Conservation (phyloP, 2,888 invertebrate genomes). For the Stictocephala bisonia region DNA sequence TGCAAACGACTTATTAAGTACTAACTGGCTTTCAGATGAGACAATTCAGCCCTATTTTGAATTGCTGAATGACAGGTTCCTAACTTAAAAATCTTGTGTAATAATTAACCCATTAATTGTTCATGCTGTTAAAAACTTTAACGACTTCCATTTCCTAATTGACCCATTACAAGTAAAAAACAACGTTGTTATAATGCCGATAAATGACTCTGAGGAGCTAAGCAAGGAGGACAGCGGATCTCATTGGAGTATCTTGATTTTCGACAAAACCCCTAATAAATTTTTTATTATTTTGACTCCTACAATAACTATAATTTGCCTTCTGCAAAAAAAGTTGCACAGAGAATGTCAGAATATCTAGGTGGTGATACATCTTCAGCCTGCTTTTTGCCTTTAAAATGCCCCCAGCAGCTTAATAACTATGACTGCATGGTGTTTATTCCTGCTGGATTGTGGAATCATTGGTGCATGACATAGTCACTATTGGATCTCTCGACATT, state of each 20-base stretch:
- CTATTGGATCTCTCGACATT: too few relatives aligned
- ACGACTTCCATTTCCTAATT: neutral
- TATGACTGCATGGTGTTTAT: too few relatives aligned
- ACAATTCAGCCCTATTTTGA: neutral
- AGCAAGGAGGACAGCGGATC: neutral
- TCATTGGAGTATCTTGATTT: constrained; percentile 10
- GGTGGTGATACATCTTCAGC: neutral
- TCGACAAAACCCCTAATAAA: neutral
- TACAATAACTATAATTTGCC: neutral
- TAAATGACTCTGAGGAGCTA: constrained; percentile 1
- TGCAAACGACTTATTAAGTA: neutral
- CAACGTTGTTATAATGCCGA: neutral
- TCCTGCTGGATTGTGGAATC: too few relatives aligned
- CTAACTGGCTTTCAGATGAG: neutral
- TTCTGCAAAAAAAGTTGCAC: neutral
- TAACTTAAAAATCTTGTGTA: neutral
- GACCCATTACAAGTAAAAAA: neutral
- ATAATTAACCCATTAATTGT: neutral
- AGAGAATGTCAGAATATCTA: neutral
- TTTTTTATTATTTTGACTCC: constrained; percentile 1
- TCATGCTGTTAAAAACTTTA: constrained; percentile 1
- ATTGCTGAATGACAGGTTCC: neutral
- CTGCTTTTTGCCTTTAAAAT: neutral
- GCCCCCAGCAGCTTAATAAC: constrained; percentile 1
- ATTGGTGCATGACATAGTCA: too few relatives aligned